Conservation (phyloP, 2,797 vertebrate species). For the Craterocephalus amniculus region DNA sequence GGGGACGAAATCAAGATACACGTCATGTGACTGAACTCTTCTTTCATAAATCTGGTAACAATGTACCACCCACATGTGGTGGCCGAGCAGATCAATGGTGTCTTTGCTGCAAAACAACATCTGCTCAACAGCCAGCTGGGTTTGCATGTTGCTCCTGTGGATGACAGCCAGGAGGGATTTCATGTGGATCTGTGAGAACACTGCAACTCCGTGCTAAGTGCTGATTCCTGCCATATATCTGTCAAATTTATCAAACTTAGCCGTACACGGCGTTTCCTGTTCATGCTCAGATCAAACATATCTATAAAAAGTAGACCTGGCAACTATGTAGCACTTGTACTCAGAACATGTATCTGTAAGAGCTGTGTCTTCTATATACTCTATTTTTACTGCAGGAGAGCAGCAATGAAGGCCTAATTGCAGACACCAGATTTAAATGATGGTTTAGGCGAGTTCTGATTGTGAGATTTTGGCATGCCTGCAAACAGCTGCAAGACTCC, state of each 20-base stretch:
- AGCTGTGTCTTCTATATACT: neutral
- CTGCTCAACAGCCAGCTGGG: slow-evolving; percentile 19
- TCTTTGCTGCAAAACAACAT: slow-evolving; percentile 10
- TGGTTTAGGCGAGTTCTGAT: slow-evolving; percentile 10
- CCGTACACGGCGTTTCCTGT: slow-evolving; percentile 1
- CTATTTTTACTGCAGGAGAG: slow-evolving; percentile 4
- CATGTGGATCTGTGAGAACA: slow-evolving; percentile 57
- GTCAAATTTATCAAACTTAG: slow-evolving; percentile 16
- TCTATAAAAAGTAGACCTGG: slow-evolving; percentile 4
- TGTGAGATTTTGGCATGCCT: slow-evolving; percentile 19
- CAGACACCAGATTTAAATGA: slow-evolving; percentile 43
- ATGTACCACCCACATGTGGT: slow-evolving; percentile 7
- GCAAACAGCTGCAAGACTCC: slow-evolving; percentile 26
- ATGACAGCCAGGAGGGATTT: slow-evolving; percentile 20
- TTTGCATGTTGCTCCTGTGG: slow-evolving; percentile 13
- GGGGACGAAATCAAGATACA: slow-evolving; percentile 24
- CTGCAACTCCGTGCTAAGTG: slow-evolving; percentile 42
- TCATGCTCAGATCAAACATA: slow-evolving; percentile 33
- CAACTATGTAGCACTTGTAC: neutral
- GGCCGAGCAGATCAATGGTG: neutral
- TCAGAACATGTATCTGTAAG: slow-evolving; percentile 10
- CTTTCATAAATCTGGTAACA: slow-evolving; percentile 1
- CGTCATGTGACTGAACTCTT: neutral
- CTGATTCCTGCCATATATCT: slow-evolving; percentile 2
- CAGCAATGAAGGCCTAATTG: slow-evolving; percentile 32